Evolutionary conservation across 2,797 vertebrate genomes (phyloP), one percentile per base, ranked within the genome.

Genomic region (Bufotes viridis): DNA sequence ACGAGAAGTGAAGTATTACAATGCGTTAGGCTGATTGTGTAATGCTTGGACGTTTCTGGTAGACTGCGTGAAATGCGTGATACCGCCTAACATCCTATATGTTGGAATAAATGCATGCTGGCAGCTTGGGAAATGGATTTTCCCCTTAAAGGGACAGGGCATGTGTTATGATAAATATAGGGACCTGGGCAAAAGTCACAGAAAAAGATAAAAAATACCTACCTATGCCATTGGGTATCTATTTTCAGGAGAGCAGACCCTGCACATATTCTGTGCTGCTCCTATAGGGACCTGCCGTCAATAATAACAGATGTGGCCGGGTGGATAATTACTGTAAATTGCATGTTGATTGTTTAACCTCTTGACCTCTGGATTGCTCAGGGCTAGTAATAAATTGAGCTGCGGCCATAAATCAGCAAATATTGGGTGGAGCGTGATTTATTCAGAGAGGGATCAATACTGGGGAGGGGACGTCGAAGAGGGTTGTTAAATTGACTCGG

Each of bases 271-370:
- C 2, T 34, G 29, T 34, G 29, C 29, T 34, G 29, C 29, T 3
- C 29, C 29, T 34, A 34, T 34, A 15, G 58, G 26, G 20, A 49
- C 18, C 72, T 11, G n/a, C 9, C 13, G 11, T 26, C 61, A 58
- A 49, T 70, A 72, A 81, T 81, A 87, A 75, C 49, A 14, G 29
- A 76, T 67, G 70, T 69, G 80, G 55, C 83, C 51, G 17, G 72
- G 70, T 57, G 78, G 22, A 76, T 82, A 49, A 60, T 60, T 74
- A 53, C 72, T n/a, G 20, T 7, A 26, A 61, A 29, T 13, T 63
- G 42, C 26, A 6, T 24, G 63, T 75, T 55, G 60, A 49, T 87
- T 82, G 20, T 78, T 82, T 87, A 78, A 78, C 80, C 86, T 83
- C 24, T 9, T 83, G 72, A 87, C 86, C 86, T 69, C 24, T 7